These are phyloP conservation scores for Stratiomys singularior DNA, from an alignment of 2,888 invertebrate species.

Conservation along the genomic window DNA sequence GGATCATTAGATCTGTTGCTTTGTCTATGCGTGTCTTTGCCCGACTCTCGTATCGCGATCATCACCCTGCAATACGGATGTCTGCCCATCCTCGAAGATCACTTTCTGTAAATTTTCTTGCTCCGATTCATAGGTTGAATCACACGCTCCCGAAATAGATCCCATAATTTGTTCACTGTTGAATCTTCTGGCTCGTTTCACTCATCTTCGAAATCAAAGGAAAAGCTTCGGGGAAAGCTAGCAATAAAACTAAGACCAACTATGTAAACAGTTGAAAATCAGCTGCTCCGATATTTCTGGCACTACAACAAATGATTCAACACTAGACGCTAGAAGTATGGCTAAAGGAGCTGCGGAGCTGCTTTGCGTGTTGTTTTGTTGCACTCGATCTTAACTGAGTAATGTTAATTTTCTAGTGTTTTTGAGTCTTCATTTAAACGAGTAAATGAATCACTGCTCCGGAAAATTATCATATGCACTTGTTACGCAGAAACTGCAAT, in stretches of 20 bases:
- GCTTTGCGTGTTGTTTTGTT: slow-evolving; percentile 25
- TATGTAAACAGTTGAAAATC: slow-evolving; percentile 25
- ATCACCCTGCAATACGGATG: not conserved
- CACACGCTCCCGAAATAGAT: slow-evolving; percentile 43
- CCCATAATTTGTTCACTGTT: slow-evolving; percentile 1
- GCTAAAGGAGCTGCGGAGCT: slow-evolving; percentile 13
- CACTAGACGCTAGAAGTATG: slow-evolving; percentile 12
- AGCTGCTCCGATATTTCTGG: slow-evolving; percentile 9
- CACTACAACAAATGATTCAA: slow-evolving; percentile 32
- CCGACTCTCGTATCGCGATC: slow-evolving; percentile 35
- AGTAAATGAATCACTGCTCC: not conserved
- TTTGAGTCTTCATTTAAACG: not conserved
- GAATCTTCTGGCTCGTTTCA: slow-evolving; percentile 11
- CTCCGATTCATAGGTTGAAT: slow-evolving; percentile 37
- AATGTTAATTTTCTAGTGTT: not conserved
- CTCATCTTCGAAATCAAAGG: slow-evolving; percentile 11
- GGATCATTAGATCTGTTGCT: not conserved
- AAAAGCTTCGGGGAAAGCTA: slow-evolving; percentile 1
- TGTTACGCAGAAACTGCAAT: too few relatives aligned
- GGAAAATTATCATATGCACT: not conserved
- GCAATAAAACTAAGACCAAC: not conserved
- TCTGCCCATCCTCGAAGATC: not conserved
- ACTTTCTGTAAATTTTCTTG: slow-evolving; percentile 28
- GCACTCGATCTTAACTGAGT: slow-evolving; percentile 11
- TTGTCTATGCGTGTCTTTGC: slow-evolving; percentile 3